These are phyloP conservation scores for Atherinosoma microstoma DNA, from an alignment of 2,797 vertebrate species.

Conservation along the genomic window DNA sequence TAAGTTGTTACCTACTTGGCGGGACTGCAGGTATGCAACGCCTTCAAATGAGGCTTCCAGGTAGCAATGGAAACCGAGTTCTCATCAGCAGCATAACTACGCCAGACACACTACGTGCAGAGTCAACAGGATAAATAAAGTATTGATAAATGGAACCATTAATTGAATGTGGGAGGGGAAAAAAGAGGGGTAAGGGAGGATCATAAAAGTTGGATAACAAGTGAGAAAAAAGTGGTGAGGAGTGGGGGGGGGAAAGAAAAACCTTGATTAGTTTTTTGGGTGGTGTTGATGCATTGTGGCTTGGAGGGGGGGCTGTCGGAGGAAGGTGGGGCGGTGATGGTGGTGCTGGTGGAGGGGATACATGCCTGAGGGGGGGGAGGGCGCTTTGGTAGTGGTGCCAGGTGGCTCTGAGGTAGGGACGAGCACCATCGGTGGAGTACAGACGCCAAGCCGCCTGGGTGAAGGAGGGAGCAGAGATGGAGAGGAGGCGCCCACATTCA, in stretches of 20 bases:
- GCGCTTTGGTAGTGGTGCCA: constrained; percentile 90
- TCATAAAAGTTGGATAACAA: constrained; percentile 72
- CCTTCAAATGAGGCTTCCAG: constrained; percentile 99
- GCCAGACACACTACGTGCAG: constrained; percentile 96
- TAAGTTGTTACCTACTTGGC: constrained; percentile 95
- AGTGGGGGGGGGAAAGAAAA: constrained; percentile 82
- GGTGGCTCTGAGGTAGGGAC: constrained; percentile 89
- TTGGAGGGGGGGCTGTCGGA: constrained; percentile 20
- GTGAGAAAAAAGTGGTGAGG: constrained; percentile 45
- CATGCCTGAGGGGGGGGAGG: constrained; percentile 90
- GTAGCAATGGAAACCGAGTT: constrained; percentile 99
- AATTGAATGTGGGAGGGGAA: constrained; percentile 61
- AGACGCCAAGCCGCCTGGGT: constrained; percentile 89
- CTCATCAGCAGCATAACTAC: constrained; percentile 99
- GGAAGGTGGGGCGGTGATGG: constrained; percentile 39
- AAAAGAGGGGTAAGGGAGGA: constrained; percentile 63
- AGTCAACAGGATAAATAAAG: constrained; percentile 77
- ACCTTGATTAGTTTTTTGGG: constrained; percentile 69
- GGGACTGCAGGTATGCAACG: constrained; percentile 88
- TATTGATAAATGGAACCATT: constrained; percentile 60
- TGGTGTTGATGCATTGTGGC: constrained; percentile 65
- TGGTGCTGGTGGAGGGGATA: constrained; percentile 79
- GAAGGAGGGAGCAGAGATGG: constrained; percentile 77
- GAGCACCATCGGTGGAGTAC: constrained; percentile 87
- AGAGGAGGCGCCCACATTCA: constrained; percentile 66